A percentile compares a stretch with the other conserved stretches of the same genome.
Evolutionary conservation across 2,113 vertebrate species (phyloP).

Genomic region (Rousettus leschenaultii): DNA sequence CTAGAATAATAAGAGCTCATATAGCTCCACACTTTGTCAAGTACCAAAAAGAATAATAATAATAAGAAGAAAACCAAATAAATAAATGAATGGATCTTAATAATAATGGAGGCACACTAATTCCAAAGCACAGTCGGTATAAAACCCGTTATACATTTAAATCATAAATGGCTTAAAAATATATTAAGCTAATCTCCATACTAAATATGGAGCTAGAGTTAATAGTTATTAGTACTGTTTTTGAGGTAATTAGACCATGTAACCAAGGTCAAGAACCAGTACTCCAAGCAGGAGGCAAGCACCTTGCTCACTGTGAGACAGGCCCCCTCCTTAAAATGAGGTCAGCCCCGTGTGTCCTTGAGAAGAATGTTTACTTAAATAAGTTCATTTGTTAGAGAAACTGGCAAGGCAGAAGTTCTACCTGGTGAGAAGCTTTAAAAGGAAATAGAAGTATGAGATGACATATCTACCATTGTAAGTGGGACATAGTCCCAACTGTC

Average conservation of each 20-base stretch:
- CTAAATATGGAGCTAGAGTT: background rate
- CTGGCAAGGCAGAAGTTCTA: background rate
- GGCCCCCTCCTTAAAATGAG: background rate
- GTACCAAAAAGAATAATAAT: background rate
- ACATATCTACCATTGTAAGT: rapidly evolving
- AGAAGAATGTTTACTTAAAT: background rate
- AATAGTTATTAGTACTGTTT: background rate
- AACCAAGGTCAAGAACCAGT: background rate
- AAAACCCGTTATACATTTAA: background rate
- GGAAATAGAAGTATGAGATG: background rate
- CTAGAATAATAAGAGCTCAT: background rate
- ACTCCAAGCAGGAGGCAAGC: background rate
- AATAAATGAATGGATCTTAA: background rate
- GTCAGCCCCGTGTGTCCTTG: background rate
- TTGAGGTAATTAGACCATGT: background rate
- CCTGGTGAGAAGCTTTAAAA: background rate
- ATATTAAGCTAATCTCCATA: background rate
- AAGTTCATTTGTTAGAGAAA: background rate
- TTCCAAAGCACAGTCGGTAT: background rate
- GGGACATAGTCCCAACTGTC: rapidly evolving
- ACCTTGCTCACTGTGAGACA: background rate
- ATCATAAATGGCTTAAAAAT: background rate
- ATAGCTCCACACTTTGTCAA: background rate
- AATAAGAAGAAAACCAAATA: background rate
- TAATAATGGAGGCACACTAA: background rate